These are phyloP conservation scores for Nymphalis c-album DNA, from an alignment of 2,888 invertebrate genomes.

Conservation along the genomic window DNA sequence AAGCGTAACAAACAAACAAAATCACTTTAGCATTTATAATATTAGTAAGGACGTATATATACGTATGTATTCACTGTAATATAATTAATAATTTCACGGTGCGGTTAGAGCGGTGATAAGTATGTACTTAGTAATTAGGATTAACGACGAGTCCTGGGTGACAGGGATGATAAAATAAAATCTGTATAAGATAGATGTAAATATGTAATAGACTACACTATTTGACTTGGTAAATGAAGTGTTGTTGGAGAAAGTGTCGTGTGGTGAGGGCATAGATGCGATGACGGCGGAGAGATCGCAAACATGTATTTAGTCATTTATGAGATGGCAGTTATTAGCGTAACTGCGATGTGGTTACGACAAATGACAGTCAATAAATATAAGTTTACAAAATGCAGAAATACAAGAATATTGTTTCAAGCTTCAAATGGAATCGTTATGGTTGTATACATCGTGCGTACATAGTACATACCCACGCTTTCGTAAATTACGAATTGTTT, in stretches of 20 bases:
- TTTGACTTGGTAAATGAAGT: slow-evolving; percentile 26
- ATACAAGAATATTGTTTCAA: slow-evolving; percentile 25
- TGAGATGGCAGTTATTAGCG: slow-evolving; percentile 21
- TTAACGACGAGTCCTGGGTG: too few species aligned
- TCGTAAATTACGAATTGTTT: slow-evolving; percentile 31
- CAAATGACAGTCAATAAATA: slow-evolving; percentile 5
- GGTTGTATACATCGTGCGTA: slow-evolving; percentile 26
- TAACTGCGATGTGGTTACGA: slow-evolving; percentile 3
- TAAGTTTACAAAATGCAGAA: slow-evolving; percentile 21
- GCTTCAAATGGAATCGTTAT: slow-evolving; percentile 36
- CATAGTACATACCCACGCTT: slow-evolving; percentile 27
- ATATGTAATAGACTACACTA: background rate
- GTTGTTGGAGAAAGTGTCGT: slow-evolving; percentile 51
- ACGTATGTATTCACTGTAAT: too few species aligned
- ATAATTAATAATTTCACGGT: too few species aligned
- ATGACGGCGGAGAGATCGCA: slow-evolving; percentile 11
- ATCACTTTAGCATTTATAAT: too few species aligned
- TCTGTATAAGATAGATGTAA: too few species aligned
- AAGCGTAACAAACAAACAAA: too few species aligned
- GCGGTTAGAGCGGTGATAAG: too few species aligned
- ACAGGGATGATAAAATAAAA: too few species aligned
- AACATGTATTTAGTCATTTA: slow-evolving; percentile 3
- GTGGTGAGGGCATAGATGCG: slow-evolving; percentile 36
- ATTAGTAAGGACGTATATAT: too few species aligned
- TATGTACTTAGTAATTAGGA: too few species aligned